Evolutionary conservation across 2,113 vertebrate genomes (phyloP).

Genomic region (Calidris pugnax): DNA sequence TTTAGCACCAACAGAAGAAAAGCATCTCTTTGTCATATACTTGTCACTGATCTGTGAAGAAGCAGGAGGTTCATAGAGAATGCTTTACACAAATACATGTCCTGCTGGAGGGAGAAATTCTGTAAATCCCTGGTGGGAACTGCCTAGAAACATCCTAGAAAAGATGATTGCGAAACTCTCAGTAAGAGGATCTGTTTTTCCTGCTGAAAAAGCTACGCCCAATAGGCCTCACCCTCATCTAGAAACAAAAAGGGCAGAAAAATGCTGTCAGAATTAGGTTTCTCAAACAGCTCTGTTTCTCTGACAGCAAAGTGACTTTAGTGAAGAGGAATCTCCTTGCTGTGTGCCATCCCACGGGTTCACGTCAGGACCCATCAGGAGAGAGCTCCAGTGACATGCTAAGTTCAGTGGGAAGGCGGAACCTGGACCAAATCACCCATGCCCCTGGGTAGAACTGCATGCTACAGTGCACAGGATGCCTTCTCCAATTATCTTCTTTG

Average conservation of each 20-base stretch:
- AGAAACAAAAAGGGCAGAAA: neutral
- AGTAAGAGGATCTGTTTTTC: neutral
- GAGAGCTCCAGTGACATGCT: neutral
- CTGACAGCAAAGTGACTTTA: neutral
- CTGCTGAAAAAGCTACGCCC: neutral
- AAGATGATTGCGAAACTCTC: neutral
- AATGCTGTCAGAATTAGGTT: neutral
- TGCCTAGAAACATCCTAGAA: neutral
- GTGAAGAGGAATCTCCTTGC: neutral
- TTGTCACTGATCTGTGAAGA: neutral
- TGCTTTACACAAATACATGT: neutral
- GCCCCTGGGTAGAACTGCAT: neutral
- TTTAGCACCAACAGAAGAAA: neutral
- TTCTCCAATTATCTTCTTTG: neutral
- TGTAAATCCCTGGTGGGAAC: neutral
- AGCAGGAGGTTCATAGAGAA: neutral
- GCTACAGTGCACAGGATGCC: neutral
- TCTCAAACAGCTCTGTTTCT: neutral
- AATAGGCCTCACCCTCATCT: neutral
- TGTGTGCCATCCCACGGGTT: neutral
- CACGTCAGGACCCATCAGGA: constrained; percentile 57
- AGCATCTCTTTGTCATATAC: neutral
- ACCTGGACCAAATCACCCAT: neutral
- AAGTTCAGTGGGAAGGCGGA: neutral
- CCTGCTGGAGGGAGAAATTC: neutral